Percentiles rank a stretch among this genome's conserved stretches.
Evolutionary conservation across 2,797 vertebrate species (phyloP).

Genomic region (Malurus leucopterus): DNA sequence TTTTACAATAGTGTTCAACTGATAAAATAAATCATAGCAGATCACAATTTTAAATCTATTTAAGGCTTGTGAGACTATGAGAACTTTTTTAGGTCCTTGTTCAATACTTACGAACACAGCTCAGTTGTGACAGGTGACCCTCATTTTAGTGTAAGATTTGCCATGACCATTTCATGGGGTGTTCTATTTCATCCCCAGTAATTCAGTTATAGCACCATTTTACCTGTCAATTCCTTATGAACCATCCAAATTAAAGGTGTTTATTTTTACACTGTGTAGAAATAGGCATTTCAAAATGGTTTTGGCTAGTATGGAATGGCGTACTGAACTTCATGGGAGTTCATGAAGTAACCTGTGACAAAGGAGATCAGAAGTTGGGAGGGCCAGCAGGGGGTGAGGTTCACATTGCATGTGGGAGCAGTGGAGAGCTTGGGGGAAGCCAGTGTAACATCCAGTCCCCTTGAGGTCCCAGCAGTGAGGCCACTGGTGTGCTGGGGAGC

Average conservation of each 20-base stretch:
- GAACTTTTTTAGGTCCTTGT: not conserved
- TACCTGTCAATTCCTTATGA: not conserved
- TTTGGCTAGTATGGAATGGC: not conserved
- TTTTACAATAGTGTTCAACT: not conserved
- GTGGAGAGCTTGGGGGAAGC: not conserved
- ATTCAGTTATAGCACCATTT: not conserved
- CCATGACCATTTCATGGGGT: not conserved
- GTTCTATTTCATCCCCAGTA: not conserved
- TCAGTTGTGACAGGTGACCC: not conserved
- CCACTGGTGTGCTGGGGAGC: not conserved
- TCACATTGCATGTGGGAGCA: not conserved
- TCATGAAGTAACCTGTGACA: not conserved
- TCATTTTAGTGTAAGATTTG: not conserved
- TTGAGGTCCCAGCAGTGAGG: not conserved
- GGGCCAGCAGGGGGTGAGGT: not conserved
- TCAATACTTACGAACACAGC: not conserved
- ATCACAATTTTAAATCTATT: accelerated
- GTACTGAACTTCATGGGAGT: not conserved
- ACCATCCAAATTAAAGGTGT: not conserved
- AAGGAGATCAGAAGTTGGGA: not conserved
- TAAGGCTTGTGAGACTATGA: not conserved
- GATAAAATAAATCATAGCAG: not conserved
- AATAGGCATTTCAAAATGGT: not conserved
- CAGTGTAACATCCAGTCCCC: not conserved
- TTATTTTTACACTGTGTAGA: not conserved